phyloP scores from a whole-genome alignment of 2,113 vertebrate genomes.

The Hucho hucho region DNA sequence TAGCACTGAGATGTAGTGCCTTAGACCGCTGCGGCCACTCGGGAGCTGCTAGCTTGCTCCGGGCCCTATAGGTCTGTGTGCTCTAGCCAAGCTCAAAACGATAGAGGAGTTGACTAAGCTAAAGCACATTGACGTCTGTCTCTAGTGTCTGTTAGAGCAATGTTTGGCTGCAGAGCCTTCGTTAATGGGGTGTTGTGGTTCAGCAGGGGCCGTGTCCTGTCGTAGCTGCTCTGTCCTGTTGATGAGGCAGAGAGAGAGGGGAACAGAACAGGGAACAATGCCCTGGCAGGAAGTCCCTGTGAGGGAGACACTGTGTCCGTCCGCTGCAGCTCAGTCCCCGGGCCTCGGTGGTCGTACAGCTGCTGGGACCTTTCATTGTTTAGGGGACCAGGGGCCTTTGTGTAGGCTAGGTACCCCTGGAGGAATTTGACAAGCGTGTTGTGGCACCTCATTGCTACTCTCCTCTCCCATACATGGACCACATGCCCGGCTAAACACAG shows the following conservation, averaged over 20 bases:
- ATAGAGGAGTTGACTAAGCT: too few species aligned
- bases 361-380: background rate
- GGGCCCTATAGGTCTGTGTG: too few species aligned
- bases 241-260: background rate
- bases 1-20: too few species aligned
- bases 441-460: background rate
- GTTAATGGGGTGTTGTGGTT: background rate
- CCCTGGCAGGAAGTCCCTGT: constrained; percentile 11
- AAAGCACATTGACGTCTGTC: too few species aligned
- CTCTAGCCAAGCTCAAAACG: too few species aligned
- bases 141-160: background rate
- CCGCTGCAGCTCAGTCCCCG: background rate
- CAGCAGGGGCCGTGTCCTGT: background rate
- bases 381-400: background rate
- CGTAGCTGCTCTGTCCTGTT: background rate
- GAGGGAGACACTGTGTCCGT: constrained; percentile 8
- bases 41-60: too few species aligned
- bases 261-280: constrained; percentile 3
- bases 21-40: too few species aligned
- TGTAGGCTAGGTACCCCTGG: constrained; percentile 1
- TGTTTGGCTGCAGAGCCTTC: background rate
- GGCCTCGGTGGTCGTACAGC: constrained; percentile 11
- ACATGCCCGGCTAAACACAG: too few species aligned
- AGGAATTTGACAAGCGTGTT: constrained; percentile 14
- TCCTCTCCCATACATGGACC: too few species aligned